phyloP scores from a whole-genome alignment of 2,797 vertebrate genomes.

The Ciconia nigra region DNA sequence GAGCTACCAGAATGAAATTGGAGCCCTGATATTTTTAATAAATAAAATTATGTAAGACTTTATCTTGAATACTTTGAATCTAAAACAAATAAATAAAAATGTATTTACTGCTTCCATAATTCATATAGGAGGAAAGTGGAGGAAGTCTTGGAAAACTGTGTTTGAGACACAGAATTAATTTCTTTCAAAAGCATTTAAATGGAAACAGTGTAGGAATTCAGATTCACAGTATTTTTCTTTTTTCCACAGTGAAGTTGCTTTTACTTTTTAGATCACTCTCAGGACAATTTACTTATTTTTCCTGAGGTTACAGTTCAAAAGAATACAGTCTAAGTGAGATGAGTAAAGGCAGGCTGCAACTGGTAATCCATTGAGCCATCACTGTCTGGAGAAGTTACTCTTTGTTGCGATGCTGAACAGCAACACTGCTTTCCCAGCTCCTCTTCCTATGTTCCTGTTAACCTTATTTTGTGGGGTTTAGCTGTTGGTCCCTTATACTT shows the following conservation, averaged over 20 bases:
- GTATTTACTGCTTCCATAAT: background rate
- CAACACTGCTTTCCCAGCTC: background rate
- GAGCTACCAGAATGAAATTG: background rate
- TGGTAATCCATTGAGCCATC: conserved; percentile 46
- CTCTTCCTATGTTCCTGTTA: background rate
- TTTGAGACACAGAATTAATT: background rate
- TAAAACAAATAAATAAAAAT: background rate
- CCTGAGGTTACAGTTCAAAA: conserved; percentile 45
- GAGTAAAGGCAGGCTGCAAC: conserved; percentile 52
- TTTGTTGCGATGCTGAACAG: conserved; percentile 60
- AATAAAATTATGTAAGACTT: background rate
- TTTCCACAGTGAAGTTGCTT: background rate
- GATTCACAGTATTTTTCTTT: background rate
- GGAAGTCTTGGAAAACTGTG: background rate
- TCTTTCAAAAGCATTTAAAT: background rate
- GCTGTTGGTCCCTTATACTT: conserved; percentile 12
- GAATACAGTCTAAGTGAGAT: conserved; percentile 15
- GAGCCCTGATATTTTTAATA: background rate
- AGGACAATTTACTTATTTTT: conserved; percentile 38
- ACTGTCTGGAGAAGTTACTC: conserved; percentile 31
- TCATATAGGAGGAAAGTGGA: background rate
- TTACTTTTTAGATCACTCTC: conserved; percentile 41
- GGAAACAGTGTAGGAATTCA: background rate
- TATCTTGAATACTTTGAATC: background rate
- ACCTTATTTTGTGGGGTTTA: background rate